phyloP scores from a whole-genome alignment of 2,797 vertebrate genomes.

The Tiaroga cobitis region DNA sequence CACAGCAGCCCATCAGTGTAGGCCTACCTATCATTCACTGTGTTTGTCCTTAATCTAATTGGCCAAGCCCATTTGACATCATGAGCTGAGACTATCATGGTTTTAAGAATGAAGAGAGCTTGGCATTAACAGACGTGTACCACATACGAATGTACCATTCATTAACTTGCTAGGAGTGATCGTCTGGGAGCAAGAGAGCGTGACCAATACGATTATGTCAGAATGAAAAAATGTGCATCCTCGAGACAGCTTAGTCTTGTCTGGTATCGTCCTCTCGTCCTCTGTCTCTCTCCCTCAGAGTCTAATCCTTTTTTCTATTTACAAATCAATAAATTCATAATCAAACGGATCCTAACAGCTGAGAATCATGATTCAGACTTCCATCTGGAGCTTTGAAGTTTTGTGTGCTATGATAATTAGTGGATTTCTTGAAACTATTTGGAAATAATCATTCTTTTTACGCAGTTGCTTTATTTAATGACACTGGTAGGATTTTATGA shows the following conservation, averaged over 20 bases:
- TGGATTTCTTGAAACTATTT: constrained; percentile 13
- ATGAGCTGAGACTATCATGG: neutral
- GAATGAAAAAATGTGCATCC: constrained; percentile 31
- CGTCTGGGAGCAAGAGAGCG: constrained; percentile 12
- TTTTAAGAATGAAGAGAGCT: constrained; percentile 21
- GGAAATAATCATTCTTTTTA: neutral
- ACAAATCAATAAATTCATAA: constrained; percentile 41
- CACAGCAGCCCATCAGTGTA: neutral
- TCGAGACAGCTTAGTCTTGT: constrained; percentile 27
- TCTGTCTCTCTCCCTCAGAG: constrained; percentile 1
- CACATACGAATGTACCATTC: neutral
- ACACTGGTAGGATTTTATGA: neutral
- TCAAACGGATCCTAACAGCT: constrained; percentile 38
- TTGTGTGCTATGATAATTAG: constrained; percentile 25
- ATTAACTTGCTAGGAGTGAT: constrained; percentile 4
- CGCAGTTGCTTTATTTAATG: neutral
- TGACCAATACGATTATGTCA: constrained; percentile 31
- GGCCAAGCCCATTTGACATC: constrained; percentile 3
- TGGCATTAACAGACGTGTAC: neutral
- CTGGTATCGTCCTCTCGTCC: constrained; percentile 6
- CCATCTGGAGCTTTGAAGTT: constrained; percentile 32
- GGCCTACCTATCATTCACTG: constrained; percentile 6
- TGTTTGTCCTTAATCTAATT: neutral
- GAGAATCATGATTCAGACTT: constrained; percentile 12
- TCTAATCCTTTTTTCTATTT: constrained; percentile 39